These are phyloP conservation scores for Tragopan temminckii DNA, from an alignment of 2,797 vertebrate genomes.

Conservation along the genomic window DNA sequence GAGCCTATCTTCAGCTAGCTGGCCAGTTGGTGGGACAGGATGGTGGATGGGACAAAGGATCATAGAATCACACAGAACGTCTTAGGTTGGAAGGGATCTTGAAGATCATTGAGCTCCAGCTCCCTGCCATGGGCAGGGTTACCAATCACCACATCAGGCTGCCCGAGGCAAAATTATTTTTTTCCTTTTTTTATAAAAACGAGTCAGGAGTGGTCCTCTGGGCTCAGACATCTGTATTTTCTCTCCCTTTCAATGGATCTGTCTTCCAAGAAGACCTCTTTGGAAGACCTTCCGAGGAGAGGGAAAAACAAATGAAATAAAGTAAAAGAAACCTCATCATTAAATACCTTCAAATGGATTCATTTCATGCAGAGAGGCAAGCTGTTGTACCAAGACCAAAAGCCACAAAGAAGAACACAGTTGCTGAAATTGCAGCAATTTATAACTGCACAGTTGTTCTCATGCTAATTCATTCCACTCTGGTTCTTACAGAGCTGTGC, in stretches of 20 bases:
- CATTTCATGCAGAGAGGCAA: neutral
- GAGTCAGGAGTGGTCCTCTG: neutral
- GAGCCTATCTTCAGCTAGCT: neutral
- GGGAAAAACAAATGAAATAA: neutral
- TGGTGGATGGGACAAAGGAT: neutral
- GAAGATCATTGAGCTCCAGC: no score
- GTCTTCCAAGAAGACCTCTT: neutral
- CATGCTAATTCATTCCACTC: neutral
- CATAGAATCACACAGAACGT: no score
- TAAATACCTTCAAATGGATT: neutral
- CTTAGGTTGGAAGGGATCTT: no score
- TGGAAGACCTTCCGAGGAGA: neutral
- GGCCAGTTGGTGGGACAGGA: neutral
- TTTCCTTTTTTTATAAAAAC: neutral
- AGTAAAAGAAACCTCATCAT: neutral
- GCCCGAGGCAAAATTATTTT: neutral
- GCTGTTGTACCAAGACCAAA: neutral
- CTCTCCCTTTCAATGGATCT: neutral
- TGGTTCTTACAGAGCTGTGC: neutral
- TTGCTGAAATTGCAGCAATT: neutral
- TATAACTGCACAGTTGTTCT: accelerated
- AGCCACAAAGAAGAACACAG: neutral
- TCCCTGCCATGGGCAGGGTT: no score
- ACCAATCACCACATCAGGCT: no score
- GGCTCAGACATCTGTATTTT: neutral